Conservation (phyloP, 2,113 vertebrate genomes). For the Bagarius yarrelli region DNA sequence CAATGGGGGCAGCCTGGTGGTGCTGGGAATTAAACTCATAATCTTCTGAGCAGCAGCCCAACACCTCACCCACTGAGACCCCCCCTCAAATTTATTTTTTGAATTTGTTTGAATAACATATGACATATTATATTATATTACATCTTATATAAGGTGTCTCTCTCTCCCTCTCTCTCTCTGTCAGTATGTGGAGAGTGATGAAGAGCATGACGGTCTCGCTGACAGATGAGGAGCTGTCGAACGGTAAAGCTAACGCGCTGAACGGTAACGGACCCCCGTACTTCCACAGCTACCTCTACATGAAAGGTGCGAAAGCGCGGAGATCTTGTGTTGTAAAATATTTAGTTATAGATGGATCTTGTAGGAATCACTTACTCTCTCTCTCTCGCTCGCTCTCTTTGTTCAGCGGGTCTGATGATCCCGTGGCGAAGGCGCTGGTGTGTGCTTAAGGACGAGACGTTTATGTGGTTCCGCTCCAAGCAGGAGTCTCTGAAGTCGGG, state of each 20-base stretch:
- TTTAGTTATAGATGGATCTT: neutral
- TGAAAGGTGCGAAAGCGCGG: slow-evolving; percentile 78
- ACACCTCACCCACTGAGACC: too few species aligned
- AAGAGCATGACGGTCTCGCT: slow-evolving; percentile 84
- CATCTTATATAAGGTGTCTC: too few species aligned
- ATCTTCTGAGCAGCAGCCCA: too few species aligned
- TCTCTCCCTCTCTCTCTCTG: slow-evolving; percentile 9
- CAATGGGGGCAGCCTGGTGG: too few species aligned
- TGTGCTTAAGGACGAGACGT: slow-evolving; percentile 89
- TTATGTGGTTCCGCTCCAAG: slow-evolving; percentile 96
- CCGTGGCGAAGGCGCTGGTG: slow-evolving; percentile 89
- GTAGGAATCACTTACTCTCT: neutral
- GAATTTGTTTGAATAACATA: too few species aligned
- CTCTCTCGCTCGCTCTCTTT: slow-evolving; percentile 1
- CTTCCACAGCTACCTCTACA: slow-evolving; percentile 92
- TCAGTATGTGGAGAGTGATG: slow-evolving; percentile 87
- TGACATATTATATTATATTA: too few species aligned
- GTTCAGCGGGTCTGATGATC: slow-evolving; percentile 85
- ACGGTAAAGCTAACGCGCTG: slow-evolving; percentile 77
- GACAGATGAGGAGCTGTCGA: slow-evolving; percentile 89
- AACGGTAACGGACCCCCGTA: slow-evolving; percentile 85
- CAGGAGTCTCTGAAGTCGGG: slow-evolving; percentile 90
- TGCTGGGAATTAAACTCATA: too few species aligned
- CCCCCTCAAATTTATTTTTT: too few species aligned
- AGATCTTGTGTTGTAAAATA: neutral